Evolutionary conservation across 1,140 invertebrate genomes (phyloP), one percentile per base, ranked within the genome.

Genomic region (Drosophila sproati): DNA sequence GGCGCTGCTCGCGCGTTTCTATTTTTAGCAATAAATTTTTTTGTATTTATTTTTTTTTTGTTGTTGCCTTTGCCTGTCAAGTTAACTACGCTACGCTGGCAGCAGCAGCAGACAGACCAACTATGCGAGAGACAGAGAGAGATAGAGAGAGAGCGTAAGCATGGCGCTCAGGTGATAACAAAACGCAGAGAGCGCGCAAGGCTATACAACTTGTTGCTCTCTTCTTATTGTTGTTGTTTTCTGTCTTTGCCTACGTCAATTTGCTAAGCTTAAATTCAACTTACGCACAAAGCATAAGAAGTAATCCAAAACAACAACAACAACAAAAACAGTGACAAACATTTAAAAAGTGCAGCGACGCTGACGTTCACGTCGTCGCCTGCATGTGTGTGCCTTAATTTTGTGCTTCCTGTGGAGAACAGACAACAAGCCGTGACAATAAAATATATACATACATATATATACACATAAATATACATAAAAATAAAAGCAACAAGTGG

Each of bases 31-130:
- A 78, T 71, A 73, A 64, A 59, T 67, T 71, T 70, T 62, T 57
- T 79, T 78, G 68, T 61, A 20, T 20, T 20, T 20, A 20, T 20
- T 20, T 20, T 20, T 20, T 20, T 82, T 62, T 55, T 59, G 78
- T 63, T 66, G 60, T 64, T 70, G 72, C 67, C 47, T 41, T 64
- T 72, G 69, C 62, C 55, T 59, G 73, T 75, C 63, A 83, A 82
- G 81, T 88, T 88, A 88, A 88, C 83, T 87, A 87, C 76, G 83
- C 83, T 87, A 88, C 82, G 82, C 83, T 88, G 77, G 83, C 83
- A 87, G 61, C 71, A 66, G 55, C 82, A 66, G 74, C 51, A 76
- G 68, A 72, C 72, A 72, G 74, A 5, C 83, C 82, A 87, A 87
- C 83, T 87, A 87, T 83, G 51, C 68, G 68, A 70, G 39, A 37